phyloP scores from a whole-genome alignment of 2,797 vertebrate species.

The Falco concolor region DNA sequence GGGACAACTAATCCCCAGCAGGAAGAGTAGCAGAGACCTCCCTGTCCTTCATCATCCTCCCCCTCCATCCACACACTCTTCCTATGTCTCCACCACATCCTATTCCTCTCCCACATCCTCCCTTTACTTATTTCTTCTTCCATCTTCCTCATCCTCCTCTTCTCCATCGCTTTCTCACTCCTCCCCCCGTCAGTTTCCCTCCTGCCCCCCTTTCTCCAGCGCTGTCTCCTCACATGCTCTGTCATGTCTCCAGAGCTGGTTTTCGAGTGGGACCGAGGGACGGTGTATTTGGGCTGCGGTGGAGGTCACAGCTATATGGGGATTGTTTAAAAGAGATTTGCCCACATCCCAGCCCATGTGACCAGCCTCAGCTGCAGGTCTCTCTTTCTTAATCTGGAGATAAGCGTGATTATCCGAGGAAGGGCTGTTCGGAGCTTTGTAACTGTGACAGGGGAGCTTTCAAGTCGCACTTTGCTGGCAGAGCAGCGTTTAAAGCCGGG shows the following conservation, averaged over 20 bases:
- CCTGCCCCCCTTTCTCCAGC: not conserved
- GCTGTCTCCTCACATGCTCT: not conserved
- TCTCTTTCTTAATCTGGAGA: slow-evolving; percentile 90
- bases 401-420: slow-evolving; percentile 88
- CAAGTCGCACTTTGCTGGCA: slow-evolving; percentile 80
- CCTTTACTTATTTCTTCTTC: slow-evolving; percentile 10
- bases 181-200: not conserved
- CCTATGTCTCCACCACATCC: not conserved
- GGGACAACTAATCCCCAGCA: slow-evolving; percentile 39
- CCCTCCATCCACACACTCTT: not conserved
- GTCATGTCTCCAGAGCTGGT: slow-evolving; percentile 37
- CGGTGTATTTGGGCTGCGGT: slow-evolving; percentile 44
- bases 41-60: slow-evolving; percentile 30
- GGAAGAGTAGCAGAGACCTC: slow-evolving; percentile 13
- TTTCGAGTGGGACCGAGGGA: slow-evolving; percentile 24
- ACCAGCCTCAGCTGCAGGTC: slow-evolving; percentile 84
- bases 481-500: slow-evolving; percentile 80
- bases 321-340: slow-evolving; percentile 73
- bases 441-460: slow-evolving; percentile 87
- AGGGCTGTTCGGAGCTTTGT: slow-evolving; percentile 88
- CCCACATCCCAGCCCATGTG: slow-evolving; percentile 68
- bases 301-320: slow-evolving; percentile 64
- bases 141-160: slow-evolving; percentile 16
- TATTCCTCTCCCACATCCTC: slow-evolving; percentile 9
- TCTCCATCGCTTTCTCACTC: slow-evolving; percentile 1